These are phyloP conservation scores for Styela clava DNA, from an alignment of 23 tunicate species.

Conservation along the genomic window DNA sequence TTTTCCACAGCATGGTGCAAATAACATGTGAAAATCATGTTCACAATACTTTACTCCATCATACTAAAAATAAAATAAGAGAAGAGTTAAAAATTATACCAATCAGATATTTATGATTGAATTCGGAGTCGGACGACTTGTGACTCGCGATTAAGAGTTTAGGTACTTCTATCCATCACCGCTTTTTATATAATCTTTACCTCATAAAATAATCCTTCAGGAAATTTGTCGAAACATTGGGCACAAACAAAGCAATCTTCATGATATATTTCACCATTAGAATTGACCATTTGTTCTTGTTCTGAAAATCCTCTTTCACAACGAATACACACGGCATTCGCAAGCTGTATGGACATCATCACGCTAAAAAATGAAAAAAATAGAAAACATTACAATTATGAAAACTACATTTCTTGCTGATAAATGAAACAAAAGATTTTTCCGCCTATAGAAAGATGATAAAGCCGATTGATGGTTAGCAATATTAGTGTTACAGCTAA, in stretches of 20 bases:
- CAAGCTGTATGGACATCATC: constrained; percentile 52
- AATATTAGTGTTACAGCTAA: no score
- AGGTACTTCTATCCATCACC: no score
- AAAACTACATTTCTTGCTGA: neutral
- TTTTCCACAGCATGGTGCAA: constrained; percentile 97
- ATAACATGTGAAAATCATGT: constrained; percentile 96
- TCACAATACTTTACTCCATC: constrained; percentile 96
- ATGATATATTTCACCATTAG: constrained; percentile 90
- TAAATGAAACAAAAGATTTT: neutral
- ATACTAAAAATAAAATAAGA: constrained; percentile 37
- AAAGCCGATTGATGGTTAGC: no score
- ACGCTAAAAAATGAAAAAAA: constrained; percentile 3
- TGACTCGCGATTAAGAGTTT: no score
- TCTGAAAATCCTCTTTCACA: constrained; percentile 68
- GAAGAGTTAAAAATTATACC: neutral
- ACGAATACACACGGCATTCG: constrained; percentile 64
- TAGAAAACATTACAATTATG: neutral
- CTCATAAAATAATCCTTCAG: constrained; percentile 90
- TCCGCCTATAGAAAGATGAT: no score
- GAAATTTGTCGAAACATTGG: constrained; percentile 94
- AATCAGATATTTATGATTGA: no score
- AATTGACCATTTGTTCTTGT: constrained; percentile 86
- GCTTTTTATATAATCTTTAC: no score
- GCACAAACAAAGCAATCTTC: constrained; percentile 97
- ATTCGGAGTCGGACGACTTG: no score